Evolutionary conservation across 2,113 vertebrate species (phyloP).

Genomic region (Puffinus mauretanicus): DNA sequence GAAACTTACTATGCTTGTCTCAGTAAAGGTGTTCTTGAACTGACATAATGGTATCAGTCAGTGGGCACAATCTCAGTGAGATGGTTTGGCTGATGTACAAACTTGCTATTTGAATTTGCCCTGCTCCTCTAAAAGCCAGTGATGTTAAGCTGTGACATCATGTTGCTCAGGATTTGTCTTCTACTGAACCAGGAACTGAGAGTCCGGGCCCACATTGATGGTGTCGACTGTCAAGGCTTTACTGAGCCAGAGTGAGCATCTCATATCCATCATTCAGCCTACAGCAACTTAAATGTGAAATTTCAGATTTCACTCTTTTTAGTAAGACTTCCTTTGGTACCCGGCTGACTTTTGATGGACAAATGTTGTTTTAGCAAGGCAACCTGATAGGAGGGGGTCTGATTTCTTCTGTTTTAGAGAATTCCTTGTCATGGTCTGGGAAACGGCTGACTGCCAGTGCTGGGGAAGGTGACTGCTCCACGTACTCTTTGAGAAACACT

Average conservation of each 20-base stretch:
- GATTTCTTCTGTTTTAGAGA: not conserved
- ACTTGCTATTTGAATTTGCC: not conserved
- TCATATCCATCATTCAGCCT: not conserved
- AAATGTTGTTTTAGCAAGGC: not conserved
- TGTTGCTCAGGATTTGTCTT: not conserved
- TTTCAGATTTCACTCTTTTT: not conserved
- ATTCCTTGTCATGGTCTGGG: not conserved
- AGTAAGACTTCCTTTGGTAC: not conserved
- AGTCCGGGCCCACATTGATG: accelerated
- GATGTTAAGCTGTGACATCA: not conserved
- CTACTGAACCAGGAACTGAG: not conserved
- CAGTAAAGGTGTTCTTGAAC: not conserved
- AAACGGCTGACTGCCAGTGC: not conserved
- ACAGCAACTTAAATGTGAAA: not conserved
- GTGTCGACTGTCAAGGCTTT: not conserved
- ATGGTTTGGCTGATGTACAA: not conserved
- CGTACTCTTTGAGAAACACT: not conserved
- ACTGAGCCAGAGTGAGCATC: not conserved
- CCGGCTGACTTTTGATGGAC: not conserved
- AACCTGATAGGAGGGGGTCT: not conserved
- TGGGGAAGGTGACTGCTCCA: not conserved
- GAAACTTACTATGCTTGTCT: not conserved
- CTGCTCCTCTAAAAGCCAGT: not conserved
- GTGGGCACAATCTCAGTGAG: not conserved
- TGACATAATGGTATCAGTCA: not conserved